phyloP scores from a whole-genome alignment of 2,113 vertebrate species.

The Psettodes erumei region DNA sequence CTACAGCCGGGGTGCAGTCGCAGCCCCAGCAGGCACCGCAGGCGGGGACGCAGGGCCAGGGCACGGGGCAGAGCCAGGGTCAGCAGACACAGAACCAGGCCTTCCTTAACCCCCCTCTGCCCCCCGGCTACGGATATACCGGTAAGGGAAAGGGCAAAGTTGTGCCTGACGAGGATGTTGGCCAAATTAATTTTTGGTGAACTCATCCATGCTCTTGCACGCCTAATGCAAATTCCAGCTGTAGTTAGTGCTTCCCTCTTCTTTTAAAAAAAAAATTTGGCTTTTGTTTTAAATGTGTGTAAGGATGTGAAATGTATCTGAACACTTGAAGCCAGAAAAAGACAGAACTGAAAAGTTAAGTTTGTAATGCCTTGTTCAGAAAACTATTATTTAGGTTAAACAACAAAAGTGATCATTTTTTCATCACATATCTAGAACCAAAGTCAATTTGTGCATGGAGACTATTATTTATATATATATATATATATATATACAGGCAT shows the following conservation, averaged over 20 bases:
- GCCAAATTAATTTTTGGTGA: not conserved
- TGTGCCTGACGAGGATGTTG: not conserved
- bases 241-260: not conserved
- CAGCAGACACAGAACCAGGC: slow-evolving; percentile 93
- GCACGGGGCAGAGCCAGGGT: slow-evolving; percentile 88
- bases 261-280: not conserved
- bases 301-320: not conserved
- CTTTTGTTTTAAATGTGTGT: not conserved
- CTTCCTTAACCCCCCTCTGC: slow-evolving; percentile 91
- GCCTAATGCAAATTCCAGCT: not conserved
- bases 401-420: too few relatives aligned
- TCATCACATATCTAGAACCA: not conserved
- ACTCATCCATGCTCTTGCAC: not conserved
- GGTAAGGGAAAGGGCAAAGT: slow-evolving; percentile 61
- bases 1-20: slow-evolving; percentile 88
- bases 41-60: slow-evolving; percentile 71
- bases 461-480: too few relatives aligned
- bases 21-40: slow-evolving; percentile 83
- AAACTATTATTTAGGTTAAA: too few relatives aligned
- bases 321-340: not conserved
- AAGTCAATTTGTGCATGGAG: not conserved
- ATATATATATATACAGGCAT: too few relatives aligned
- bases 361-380: not conserved
- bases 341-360: too few relatives aligned
- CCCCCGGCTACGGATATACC: slow-evolving; percentile 96